A percentile compares a stretch with the other conserved stretches of the same genome.
Evolutionary conservation across 2,888 invertebrate species (phyloP).

Genomic region (Cabera pusaria): DNA sequence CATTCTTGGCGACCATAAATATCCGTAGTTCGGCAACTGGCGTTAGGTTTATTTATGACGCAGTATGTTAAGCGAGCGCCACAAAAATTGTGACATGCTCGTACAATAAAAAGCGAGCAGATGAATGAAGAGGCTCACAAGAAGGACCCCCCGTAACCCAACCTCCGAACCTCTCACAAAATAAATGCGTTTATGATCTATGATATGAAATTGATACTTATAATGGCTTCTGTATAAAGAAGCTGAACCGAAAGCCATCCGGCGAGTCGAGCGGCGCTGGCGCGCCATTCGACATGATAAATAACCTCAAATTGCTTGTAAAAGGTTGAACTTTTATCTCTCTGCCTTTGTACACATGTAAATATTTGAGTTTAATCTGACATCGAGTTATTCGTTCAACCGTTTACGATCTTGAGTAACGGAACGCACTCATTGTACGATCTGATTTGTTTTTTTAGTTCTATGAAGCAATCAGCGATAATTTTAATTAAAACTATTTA

Average conservation of each 20-base stretch:
- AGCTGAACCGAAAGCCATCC: constrained; percentile 68
- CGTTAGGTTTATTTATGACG: constrained; percentile 68
- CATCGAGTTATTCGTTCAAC: constrained; percentile 54
- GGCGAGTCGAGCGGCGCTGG: constrained; percentile 47
- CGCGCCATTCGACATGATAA: constrained; percentile 63
- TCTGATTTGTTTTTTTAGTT: too few relatives aligned
- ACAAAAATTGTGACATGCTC: constrained; percentile 68
- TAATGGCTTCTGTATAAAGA: constrained; percentile 82
- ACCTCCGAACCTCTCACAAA: constrained; percentile 51
- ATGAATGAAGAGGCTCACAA: constrained; percentile 60
- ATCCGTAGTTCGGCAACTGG: constrained; percentile 56
- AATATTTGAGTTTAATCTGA: constrained; percentile 73
- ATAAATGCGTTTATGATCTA: constrained; percentile 81
- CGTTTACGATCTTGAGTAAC: constrained; percentile 38
- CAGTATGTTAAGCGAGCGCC: constrained; percentile 56
- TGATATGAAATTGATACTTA: constrained; percentile 83
- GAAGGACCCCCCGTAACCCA: constrained; percentile 73
- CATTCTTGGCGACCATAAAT: constrained; percentile 59
- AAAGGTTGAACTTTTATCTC: constrained; percentile 74
- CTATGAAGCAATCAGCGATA: constrained; percentile 21
- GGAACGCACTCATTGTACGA: too few relatives aligned
- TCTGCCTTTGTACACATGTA: constrained; percentile 67
- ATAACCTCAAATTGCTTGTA: constrained; percentile 80
- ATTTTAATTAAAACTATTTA: constrained; percentile 14
- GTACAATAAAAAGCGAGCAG: constrained; percentile 73